phyloP scores from a whole-genome alignment of 1,140 invertebrate species.

The Hormaphis cornu region DNA sequence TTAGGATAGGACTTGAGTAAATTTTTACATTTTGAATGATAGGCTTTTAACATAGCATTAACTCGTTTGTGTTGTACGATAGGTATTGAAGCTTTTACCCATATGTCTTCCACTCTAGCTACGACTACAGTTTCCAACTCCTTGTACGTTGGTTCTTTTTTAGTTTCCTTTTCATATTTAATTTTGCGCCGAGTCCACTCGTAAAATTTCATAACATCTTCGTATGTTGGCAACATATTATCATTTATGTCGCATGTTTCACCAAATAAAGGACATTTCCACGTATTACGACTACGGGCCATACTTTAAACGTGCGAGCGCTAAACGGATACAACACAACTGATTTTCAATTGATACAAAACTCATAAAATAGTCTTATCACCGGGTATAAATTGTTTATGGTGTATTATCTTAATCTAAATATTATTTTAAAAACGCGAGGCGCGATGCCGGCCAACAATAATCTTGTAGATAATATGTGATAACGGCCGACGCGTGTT shows the following conservation, averaged over 20 bases:
- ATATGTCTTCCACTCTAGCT: background rate
- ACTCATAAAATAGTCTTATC: too few species aligned
- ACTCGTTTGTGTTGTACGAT: background rate
- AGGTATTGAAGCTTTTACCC: slow-evolving; percentile 15
- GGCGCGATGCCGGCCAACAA: too few species aligned
- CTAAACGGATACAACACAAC: background rate
- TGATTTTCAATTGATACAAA: background rate
- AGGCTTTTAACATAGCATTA: slow-evolving; percentile 4
- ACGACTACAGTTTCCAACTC: background rate
- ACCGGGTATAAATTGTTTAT: too few species aligned
- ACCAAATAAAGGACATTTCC: background rate
- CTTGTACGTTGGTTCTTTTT: background rate
- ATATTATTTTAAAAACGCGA: too few species aligned
- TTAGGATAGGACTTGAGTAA: background rate
- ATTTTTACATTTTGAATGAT: slow-evolving; percentile 3
- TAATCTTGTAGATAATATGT: too few species aligned
- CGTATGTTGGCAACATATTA: background rate
- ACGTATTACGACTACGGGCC: background rate
- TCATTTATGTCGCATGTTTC: background rate
- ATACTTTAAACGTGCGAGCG: background rate
- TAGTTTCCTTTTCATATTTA: background rate
- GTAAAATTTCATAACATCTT: background rate
- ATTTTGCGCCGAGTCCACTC: background rate
- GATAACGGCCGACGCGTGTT: too few species aligned
- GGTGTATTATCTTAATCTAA: too few species aligned